Base-by-base conservation (phyloP, 2,113 vertebrate species). In the Syngnathus floridae region DNA sequence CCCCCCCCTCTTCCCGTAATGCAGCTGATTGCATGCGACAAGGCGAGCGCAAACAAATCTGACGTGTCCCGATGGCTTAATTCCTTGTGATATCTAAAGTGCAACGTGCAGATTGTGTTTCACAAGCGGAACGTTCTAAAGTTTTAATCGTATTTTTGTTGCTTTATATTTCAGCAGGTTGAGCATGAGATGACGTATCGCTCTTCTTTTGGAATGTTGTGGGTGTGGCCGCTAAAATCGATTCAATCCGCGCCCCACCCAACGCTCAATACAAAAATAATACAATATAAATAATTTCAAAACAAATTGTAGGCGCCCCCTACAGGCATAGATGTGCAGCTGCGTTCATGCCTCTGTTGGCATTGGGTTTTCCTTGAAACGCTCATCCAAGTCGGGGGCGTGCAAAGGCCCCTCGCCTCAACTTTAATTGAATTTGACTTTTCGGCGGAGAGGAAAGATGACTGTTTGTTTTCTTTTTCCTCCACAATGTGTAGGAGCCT, bases 51-150 rank as follows among this genome's bases (percentile, higher is more conserved):
- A 87, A 88, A 85, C 73, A 70, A 80, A 77, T 71, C 45, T 62
- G 73, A 84, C 85, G 84, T 73, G 55, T 75, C 73, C 81, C 89
- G 88, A 88, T 84, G 87, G 87, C 84, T 83, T 85, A 79, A 86
- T 92, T 90, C 88, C 71, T 86, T 90, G 72, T 89, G 84, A 89
- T 87, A 90, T 87, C 85, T 82, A 77, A 87, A 89, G 88, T 86
- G 75, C 78, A 80, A 13, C 14, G 43, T 14, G 43, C 43, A 13
- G 22, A 31, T 35, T 55, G 4, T 13, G 52, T 9, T 51, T 3
- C 21, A 3, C 19, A 21, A 21, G 7, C 8, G 48, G 51, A 31
- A 14, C 52, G 13, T 13, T 4, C n/a, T 9, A 8, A 51, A 2
- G 19, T 19, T 46, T 46, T 46, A 5, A 46, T 17, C 45, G 17